Evolutionary conservation across 2,113 vertebrate genomes (phyloP).

Genomic region (Eonycteris spelaea): DNA sequence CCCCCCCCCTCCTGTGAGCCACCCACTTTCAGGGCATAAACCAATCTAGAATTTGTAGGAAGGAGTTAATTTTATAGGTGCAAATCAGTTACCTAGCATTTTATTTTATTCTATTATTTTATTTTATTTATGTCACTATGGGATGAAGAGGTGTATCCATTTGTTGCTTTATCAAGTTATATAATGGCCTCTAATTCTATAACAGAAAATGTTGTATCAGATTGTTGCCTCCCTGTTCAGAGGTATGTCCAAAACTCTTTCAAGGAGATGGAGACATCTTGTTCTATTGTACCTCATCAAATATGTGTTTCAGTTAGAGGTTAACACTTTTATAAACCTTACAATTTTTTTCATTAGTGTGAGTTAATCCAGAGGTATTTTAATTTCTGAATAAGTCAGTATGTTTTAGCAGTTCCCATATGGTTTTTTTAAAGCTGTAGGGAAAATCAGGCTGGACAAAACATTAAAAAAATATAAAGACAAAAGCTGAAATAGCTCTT

Average conservation of each 20-base stretch:
- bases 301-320: background rate
- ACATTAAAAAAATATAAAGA: background rate
- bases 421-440: background rate
- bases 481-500: background rate
- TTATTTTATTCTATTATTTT: background rate
- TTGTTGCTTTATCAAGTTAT: background rate
- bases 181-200: background rate
- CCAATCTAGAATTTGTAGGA: background rate
- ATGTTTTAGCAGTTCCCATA: background rate
- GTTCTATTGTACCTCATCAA: background rate
- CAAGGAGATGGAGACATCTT: background rate
- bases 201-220: background rate
- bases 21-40: background rate
- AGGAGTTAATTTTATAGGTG: background rate
- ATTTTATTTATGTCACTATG: background rate
- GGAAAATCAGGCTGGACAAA: background rate
- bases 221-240: background rate
- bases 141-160: background rate
- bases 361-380: background rate
- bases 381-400: background rate
- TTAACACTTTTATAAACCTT: background rate
- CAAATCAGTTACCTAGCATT: background rate
- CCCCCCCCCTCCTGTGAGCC: background rate
- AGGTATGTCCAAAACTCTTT: background rate
- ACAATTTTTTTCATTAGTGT: background rate